Evolutionary conservation across 2,113 vertebrate species (phyloP).

Genomic region (Pseudopipra pipra): DNA sequence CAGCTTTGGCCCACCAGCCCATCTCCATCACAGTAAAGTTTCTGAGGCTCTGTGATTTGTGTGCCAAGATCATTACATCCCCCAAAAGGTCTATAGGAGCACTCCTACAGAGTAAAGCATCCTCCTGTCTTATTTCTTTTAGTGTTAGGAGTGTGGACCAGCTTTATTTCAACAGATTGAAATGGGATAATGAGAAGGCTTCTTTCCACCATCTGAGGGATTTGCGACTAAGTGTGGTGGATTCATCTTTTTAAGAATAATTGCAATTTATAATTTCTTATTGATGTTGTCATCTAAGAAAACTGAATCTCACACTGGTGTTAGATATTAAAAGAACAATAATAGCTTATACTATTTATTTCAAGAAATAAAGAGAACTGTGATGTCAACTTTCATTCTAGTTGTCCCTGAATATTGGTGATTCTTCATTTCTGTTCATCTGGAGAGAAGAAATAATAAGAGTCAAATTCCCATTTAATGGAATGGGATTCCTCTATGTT

Average conservation of each 20-base stretch:
- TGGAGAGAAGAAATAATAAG: neutral
- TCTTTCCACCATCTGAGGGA: neutral
- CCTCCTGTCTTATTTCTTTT: neutral
- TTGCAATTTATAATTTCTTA: neutral
- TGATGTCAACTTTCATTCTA: neutral
- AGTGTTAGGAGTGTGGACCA: neutral
- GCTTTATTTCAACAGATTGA: neutral
- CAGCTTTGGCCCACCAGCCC: neutral
- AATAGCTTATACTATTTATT: neutral
- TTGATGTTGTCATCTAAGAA: neutral
- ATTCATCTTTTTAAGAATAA: neutral
- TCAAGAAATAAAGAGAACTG: neutral
- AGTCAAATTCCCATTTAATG: neutral
- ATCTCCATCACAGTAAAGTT: accelerated
- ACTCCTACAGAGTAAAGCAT: neutral
- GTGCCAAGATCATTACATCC: neutral
- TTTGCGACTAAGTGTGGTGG: neutral
- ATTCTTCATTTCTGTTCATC: neutral
- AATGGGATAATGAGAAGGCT: neutral
- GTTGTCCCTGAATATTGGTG: neutral
- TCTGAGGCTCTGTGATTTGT: neutral
- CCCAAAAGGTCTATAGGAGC: neutral
- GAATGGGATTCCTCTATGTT: neutral
- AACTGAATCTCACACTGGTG: neutral
- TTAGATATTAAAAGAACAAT: neutral